Conservation (phyloP, 2,888 invertebrate genomes). For the Gnatocerus cornutus region DNA sequence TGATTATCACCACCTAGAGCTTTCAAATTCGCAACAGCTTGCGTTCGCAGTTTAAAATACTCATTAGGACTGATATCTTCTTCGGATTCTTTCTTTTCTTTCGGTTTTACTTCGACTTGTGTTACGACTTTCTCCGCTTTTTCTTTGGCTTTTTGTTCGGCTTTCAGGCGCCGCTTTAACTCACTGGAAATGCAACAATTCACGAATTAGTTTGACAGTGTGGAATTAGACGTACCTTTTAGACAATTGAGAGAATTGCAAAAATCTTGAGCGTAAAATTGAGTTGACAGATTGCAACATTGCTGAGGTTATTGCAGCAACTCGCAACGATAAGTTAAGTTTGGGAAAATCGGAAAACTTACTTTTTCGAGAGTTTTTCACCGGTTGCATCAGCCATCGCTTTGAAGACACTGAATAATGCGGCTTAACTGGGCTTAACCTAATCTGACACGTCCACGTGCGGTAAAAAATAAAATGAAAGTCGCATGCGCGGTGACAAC, state of each 20-base stretch:
- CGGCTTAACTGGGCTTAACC: constrained; percentile 7
- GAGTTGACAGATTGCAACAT: constrained; percentile 59
- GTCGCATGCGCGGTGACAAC: constrained; percentile 1
- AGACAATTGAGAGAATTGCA: constrained; percentile 57
- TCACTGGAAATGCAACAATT: constrained; percentile 78
- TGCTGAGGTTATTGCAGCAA: constrained; percentile 3
- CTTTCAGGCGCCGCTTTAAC: constrained; percentile 91
- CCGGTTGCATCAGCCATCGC: constrained; percentile 60
- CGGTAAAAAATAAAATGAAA: constrained; percentile 20
- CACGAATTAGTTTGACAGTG: constrained; percentile 49
- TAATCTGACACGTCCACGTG: constrained; percentile 39
- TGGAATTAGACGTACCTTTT: constrained; percentile 61
- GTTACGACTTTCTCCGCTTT: constrained; percentile 76
- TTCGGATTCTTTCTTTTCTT: constrained; percentile 70
- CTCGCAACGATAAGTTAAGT: not conserved
- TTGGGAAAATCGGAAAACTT: constrained; percentile 55
- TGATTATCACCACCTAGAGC: constrained; percentile 78
- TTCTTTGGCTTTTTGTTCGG: constrained; percentile 94
- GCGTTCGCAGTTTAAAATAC: constrained; percentile 90
- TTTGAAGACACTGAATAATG: not conserved
- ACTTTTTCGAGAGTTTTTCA: constrained; percentile 65
- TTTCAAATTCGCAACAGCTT: constrained; percentile 89
- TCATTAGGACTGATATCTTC: constrained; percentile 96
- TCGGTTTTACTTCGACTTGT: constrained; percentile 57
- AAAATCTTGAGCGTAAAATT: constrained; percentile 52